A percentile compares a stretch with the other conserved stretches of the same genome.
These are phyloP conservation scores for Andrena hattorfiana DNA, from an alignment of 2,888 invertebrate genomes.

Conservation along the genomic window DNA sequence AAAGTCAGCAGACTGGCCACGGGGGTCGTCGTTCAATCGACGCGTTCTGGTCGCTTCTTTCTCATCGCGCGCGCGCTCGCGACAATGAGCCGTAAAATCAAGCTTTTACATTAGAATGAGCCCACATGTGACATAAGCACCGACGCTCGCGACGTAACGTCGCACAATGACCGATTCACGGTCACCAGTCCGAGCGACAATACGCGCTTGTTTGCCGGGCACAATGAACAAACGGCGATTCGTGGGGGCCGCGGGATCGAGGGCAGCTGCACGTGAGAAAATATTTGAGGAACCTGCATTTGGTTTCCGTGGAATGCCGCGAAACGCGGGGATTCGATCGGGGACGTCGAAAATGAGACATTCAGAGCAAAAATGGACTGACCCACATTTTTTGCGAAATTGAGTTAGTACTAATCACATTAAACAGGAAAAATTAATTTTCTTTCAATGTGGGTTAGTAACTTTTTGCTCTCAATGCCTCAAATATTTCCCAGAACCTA, in stretches of 20 bases:
- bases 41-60: constrained; percentile 25
- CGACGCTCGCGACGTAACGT: constrained; percentile 58
- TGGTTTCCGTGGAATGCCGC: background rate
- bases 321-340: background rate
- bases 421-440: too few species aligned
- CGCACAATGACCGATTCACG: constrained; percentile 75
- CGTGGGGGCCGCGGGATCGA: constrained; percentile 25
- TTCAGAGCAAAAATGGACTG: background rate
- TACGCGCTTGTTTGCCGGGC: constrained; percentile 66
- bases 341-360: background rate
- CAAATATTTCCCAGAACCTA: too few species aligned
- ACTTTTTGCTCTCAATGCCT: too few species aligned
- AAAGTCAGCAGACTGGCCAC: background rate
- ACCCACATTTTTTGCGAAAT: too few species aligned
- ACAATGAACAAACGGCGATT: constrained; percentile 72
- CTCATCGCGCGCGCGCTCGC: constrained; percentile 28
- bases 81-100: constrained; percentile 64
- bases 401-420: too few species aligned
- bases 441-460: too few species aligned
- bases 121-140: constrained; percentile 76
- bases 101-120: constrained; percentile 73
- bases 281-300: constrained; percentile 47
- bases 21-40: constrained; percentile 14
- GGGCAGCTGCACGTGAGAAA: constrained; percentile 69
- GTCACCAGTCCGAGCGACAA: constrained; percentile 66